Conservation (phyloP, 2,797 vertebrate species). For the Spondyliosoma cantharus region DNA sequence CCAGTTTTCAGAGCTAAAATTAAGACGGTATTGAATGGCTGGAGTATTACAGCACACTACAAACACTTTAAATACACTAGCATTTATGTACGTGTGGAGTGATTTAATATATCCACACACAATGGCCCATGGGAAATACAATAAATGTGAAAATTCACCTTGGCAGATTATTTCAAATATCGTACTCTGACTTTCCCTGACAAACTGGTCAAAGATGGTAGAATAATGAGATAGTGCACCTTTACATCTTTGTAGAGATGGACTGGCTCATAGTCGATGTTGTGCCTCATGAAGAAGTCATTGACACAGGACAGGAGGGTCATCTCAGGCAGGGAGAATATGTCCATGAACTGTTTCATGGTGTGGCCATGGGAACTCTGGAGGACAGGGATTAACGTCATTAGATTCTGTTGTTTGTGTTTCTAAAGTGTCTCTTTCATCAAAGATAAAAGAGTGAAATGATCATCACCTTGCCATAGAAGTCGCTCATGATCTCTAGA, state of each 20-base stretch:
- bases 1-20: conserved; percentile 72
- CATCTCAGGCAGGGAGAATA: conserved; percentile 99
- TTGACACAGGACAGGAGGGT: conserved; percentile 96
- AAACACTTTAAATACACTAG: conserved; percentile 41
- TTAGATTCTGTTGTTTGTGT: neutral
- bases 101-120: conserved; percentile 11
- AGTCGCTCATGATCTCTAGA: conserved; percentile 98
- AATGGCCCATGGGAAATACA: neutral
- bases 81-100: neutral
- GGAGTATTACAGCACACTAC: conserved; percentile 24
- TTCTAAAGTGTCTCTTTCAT: neutral
- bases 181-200: neutral
- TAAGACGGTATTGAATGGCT: conserved; percentile 54
- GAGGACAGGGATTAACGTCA: neutral
- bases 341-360: conserved; percentile 99
- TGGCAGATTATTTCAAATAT: neutral
- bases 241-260: conserved; percentile 99
- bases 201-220: neutral
- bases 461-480: conserved; percentile 93
- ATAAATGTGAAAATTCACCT: neutral
- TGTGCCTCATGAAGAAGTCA: conserved; percentile 97
- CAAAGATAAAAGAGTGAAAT: neutral
- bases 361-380: conserved; percentile 96
- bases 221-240: conserved; percentile 77
- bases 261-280: conserved; percentile 97